Evolutionary conservation across 1,140 invertebrate genomes (phyloP), one percentile per base, ranked within the genome.

Genomic region (Sinonovacula constricta): DNA sequence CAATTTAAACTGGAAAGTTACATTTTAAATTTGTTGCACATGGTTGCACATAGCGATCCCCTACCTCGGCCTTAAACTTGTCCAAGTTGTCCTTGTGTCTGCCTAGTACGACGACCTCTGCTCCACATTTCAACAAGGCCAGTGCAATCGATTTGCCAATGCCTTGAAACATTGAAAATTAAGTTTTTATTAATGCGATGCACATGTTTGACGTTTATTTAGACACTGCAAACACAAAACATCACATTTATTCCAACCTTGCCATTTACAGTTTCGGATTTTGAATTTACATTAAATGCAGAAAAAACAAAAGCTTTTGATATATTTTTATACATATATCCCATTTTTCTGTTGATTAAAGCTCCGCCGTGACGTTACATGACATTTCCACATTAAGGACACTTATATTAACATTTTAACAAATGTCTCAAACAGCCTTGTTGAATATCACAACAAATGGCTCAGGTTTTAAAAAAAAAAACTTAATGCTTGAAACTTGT

Each of bases 51-150:
- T n/a, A n/a, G n/a, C n/a, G n/a, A n/a, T n/a, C 1, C 49, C 14
- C 31, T 83, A 81, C 81, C 90, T 94, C 93, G 45, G 90, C 89
- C 74, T 93, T 91, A n/a, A 97, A 89, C 1, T 88, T 91, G 15
- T 94, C 92, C 51, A 96, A 91, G 85, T 95, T 92, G 24, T 91
- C 87, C 80, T 93, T 89, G 0, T 93, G 94, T 87, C 93, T 93
- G 0, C 94, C 95, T 18, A 97, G 77, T 0, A 95, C 95, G 24
- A 95, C 93, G 36, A 96, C 95, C 56, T 93, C 93, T 1, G 93
- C 95, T 33, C 93, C 94, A 49, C 90, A 92, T 80, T 93, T 88
- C 62, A 93, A 92, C 63, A 96, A 85, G 54, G 93, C 92, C 67
- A 93, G 90, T 10, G 92, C 94, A 51, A 96, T 89, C 3, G 92